Base-by-base conservation (phyloP, 2,113 vertebrate species). In the Leptocoma aspasia region DNA sequence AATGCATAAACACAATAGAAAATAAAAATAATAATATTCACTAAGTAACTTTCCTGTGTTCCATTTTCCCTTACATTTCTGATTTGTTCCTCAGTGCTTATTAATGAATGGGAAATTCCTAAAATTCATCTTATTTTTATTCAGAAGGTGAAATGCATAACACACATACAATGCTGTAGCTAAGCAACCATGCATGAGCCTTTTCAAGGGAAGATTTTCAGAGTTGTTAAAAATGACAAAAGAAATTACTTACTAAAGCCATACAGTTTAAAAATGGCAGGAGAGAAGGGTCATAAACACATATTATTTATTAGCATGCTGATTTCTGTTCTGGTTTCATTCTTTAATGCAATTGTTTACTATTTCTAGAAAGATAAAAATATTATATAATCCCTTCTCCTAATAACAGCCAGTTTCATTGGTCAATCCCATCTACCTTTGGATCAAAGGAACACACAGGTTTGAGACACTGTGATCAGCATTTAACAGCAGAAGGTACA, bases 71-170 rank as follows among this genome's bases (percentile, higher is more conserved):
- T 90, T 89, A 82, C 10, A 54, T 42, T 80, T 82, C 65, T 69
- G 39, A 39, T 81, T 91, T 77, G 61, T 3, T 83, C 31, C n/a
- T 85, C 56, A 15, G 49, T 45, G n/a, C 30, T 94, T 78, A 81
- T 53, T 76, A 79, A 83, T 1, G 2, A 92, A 56, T 17, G 42
- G 44, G 20, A 72, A 86, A 86, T n/a, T 72, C 54, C 47, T 65
- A 86, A 92, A 94, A 89, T 87, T 63, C n/a, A 87, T 37, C 54
- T 90, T 89, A 91, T 95, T 87, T 82, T 86, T 94, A 91, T 96
- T 95, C 94, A 85, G 52, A 85, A 93, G 69, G 59, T 90, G 85
- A 94, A 94, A 95, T 35, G 27, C 44, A 15, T 86, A 94, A 87
- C 52, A 92, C 82, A 70, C 65, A 85, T 45, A 95, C 39, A 90